Percentiles rank a stretch among this genome's conserved stretches.
Evolutionary conservation across 2,113 vertebrate species (phyloP).

Genomic region (Pangasianodon gigas): DNA sequence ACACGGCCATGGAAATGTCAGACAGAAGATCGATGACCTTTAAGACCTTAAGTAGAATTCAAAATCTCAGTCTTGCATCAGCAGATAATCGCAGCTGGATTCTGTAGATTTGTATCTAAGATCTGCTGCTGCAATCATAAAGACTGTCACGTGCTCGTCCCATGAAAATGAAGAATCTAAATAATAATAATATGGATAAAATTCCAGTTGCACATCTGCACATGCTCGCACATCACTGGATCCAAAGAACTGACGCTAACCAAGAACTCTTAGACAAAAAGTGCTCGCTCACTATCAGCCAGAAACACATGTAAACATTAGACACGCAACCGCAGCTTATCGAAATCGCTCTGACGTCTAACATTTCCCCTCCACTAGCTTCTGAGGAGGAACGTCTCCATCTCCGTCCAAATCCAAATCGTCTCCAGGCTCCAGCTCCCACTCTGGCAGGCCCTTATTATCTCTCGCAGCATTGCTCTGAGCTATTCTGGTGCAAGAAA

Average conservation of each 20-base stretch:
- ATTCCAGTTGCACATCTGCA: neutral
- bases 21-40: neutral
- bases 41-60: neutral
- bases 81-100: neutral
- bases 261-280: neutral
- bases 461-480: slow-evolving; percentile 55
- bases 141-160: neutral
- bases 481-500: slow-evolving; percentile 74
- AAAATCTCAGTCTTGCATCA: neutral
- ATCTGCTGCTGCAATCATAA: neutral
- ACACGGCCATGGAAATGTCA: slow-evolving; percentile 1
- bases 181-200: neutral
- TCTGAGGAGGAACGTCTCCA: neutral
- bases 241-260: neutral
- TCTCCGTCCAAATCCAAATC: slow-evolving; percentile 58
- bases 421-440: slow-evolving; percentile 71
- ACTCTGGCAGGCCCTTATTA: slow-evolving; percentile 66
- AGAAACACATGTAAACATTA: slow-evolving; percentile 39
- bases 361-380: slow-evolving; percentile 18
- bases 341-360: slow-evolving; percentile 17
- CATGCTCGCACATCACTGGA: neutral
- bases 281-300: slow-evolving; percentile 28
- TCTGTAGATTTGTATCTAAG: neutral
- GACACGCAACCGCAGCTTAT: slow-evolving; percentile 40
- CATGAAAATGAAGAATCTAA: no score